Conservation (phyloP, 2,888 invertebrate genomes). For the Agonopterix arenella region DNA sequence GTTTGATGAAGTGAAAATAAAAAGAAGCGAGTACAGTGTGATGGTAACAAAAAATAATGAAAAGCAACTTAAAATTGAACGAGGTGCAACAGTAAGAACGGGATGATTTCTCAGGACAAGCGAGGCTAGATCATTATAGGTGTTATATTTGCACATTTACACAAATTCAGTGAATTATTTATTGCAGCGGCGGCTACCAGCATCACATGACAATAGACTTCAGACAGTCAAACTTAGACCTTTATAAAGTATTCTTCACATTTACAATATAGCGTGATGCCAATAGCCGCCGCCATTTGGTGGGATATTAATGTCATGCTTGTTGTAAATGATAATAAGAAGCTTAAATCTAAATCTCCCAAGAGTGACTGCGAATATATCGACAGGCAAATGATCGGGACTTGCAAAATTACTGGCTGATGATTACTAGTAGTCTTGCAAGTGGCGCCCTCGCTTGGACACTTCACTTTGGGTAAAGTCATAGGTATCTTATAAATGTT, state of each 20-base stretch:
- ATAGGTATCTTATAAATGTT: too few species aligned
- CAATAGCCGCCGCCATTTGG: slow-evolving; percentile 37
- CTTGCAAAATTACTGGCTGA: slow-evolving; percentile 67
- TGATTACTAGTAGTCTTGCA: slow-evolving; percentile 60
- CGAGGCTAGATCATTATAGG: slow-evolving; percentile 71
- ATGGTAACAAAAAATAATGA: slow-evolving; percentile 64
- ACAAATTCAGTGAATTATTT: slow-evolving; percentile 60
- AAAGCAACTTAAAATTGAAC: slow-evolving; percentile 75
- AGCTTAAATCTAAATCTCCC: slow-evolving; percentile 71
- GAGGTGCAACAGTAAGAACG: slow-evolving; percentile 74
- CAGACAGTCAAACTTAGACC: too few species aligned
- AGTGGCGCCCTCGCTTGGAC: slow-evolving; percentile 53
- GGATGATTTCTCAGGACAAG: slow-evolving; percentile 75
- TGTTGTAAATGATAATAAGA: slow-evolving; percentile 56
- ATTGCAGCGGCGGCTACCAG: slow-evolving; percentile 32
- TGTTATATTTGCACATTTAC: slow-evolving; percentile 72
- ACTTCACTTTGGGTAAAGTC: slow-evolving; percentile 36
- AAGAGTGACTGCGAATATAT: slow-evolving; percentile 64
- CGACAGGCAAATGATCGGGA: slow-evolving; percentile 66
- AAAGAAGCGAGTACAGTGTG: slow-evolving; percentile 70
- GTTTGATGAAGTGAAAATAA: slow-evolving; percentile 74
- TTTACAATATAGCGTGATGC: slow-evolving; percentile 16
- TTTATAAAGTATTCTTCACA: background rate
- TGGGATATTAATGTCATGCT: slow-evolving; percentile 69
- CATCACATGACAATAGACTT: background rate